phyloP scores from a whole-genome alignment of 2,888 invertebrate species.

The Tetramorium bicarinatum region DNA sequence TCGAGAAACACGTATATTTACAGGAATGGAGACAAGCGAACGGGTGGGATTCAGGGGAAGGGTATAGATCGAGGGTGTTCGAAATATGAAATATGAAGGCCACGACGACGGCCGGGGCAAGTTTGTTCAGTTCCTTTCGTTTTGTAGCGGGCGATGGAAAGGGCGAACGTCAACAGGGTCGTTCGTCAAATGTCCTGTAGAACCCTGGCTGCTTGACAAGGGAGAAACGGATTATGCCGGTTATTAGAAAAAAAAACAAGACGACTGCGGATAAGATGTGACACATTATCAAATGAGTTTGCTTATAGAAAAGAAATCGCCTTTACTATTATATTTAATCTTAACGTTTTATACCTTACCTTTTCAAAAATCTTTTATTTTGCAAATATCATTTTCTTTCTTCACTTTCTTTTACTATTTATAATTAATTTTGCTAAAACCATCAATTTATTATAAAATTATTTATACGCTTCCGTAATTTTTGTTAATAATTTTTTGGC shows the following conservation, averaged over 20 bases:
- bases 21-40: conserved; percentile 55
- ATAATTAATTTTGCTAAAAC: not conserved
- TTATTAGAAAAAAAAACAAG: conserved; percentile 69
- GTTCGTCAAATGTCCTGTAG: conserved; percentile 80
- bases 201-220: conserved; percentile 65
- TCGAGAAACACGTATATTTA: conserved; percentile 61
- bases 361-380: not conserved
- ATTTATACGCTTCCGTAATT: not conserved
- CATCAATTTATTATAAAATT: not conserved
- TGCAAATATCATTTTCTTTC: not conserved
- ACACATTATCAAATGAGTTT: conserved; percentile 66
- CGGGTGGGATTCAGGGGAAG: conserved; percentile 31
- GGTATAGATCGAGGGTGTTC: conserved; percentile 75
- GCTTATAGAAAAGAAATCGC: conserved; percentile 51
- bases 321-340: not conserved
- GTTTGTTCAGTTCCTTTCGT: conserved; percentile 75
- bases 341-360: not conserved
- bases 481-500: not conserved
- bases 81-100: conserved; percentile 83
- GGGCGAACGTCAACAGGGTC: conserved; percentile 84
- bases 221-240: conserved; percentile 73
- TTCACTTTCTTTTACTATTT: not conserved
- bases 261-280: conserved; percentile 60
- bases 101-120: conserved; percentile 65
- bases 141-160: conserved; percentile 79